These are phyloP conservation scores for Aporophyla nigra DNA, from an alignment of 2,888 invertebrate genomes.

Conservation along the genomic window DNA sequence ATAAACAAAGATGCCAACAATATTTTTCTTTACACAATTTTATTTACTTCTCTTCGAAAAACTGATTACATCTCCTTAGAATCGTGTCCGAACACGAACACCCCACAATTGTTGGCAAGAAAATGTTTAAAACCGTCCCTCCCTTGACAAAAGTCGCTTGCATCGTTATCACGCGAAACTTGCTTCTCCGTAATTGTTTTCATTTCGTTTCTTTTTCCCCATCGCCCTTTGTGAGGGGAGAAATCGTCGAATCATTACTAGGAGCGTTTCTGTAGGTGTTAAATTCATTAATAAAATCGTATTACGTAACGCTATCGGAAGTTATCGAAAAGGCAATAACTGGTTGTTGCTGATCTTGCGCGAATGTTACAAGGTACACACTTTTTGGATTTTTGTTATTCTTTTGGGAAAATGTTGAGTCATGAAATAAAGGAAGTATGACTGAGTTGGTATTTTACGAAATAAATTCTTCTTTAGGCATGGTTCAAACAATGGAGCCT, in stretches of 20 bases:
- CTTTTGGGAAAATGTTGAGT: conserved; percentile 15
- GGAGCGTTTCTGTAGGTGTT: conserved; percentile 64
- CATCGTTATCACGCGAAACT: conserved; percentile 83
- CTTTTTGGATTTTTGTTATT: conserved; percentile 33
- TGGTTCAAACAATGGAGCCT: too few species aligned
- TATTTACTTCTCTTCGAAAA: conserved; percentile 57
- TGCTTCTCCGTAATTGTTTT: conserved; percentile 83
- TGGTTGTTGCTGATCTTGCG: conserved; percentile 47
- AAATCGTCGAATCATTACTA: conserved; percentile 67
- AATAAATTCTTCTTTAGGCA: too few species aligned
- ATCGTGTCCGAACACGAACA: conserved; percentile 59
- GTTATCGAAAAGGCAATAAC: conserved; percentile 65
- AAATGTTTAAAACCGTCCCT: conserved; percentile 72
- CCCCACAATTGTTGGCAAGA: conserved; percentile 63
- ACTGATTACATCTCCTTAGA: conserved; percentile 64
- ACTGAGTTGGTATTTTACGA: too few species aligned
- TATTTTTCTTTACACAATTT: conserved; percentile 53
- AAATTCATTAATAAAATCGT: conserved; percentile 69
- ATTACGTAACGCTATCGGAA: conserved; percentile 61
- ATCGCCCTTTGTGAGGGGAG: conserved; percentile 69
- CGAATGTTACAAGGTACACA: conserved; percentile 42
- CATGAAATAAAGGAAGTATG: neutral
- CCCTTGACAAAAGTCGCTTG: conserved; percentile 77
- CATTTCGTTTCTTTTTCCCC: conserved; percentile 75
- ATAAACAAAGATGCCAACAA: conserved; percentile 38